phyloP scores from a whole-genome alignment of 2,113 vertebrate genomes.

The Dicaeum eximium region DNA sequence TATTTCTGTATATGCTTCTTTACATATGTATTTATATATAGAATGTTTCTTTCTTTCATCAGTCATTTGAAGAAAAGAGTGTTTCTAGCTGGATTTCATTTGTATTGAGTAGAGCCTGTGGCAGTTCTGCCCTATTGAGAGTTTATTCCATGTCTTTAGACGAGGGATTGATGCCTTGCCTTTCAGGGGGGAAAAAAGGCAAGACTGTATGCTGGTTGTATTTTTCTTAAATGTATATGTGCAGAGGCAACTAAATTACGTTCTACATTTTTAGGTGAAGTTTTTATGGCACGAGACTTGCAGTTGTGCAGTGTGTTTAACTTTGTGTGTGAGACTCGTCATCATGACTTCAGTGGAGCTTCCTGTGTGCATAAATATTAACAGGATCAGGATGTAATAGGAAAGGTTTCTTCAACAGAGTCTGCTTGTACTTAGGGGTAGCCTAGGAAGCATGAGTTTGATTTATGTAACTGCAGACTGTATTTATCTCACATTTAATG shows the following conservation, averaged over 20 bases:
- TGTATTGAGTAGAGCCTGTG: not conserved
- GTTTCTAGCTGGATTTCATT: not conserved
- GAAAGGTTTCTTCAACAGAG: constrained; percentile 6
- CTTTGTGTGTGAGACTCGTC: not conserved
- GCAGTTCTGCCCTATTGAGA: not conserved
- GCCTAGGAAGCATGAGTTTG: not conserved
- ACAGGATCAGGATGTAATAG: not conserved
- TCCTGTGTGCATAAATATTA: constrained; percentile 34
- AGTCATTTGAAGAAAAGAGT: not conserved
- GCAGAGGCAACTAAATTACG: not conserved
- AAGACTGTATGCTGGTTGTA: not conserved
- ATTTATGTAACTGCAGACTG: not conserved
- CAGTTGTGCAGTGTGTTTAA: not conserved
- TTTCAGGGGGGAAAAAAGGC: accelerated
- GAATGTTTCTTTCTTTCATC: not conserved
- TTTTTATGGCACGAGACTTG: constrained; percentile 12
- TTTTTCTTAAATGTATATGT: not conserved
- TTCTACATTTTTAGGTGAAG: not conserved
- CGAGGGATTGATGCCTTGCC: not conserved
- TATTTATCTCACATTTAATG: not conserved
- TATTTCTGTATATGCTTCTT: not conserved
- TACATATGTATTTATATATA: not conserved
- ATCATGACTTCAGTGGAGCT: constrained; percentile 16
- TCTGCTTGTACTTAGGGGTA: not conserved
- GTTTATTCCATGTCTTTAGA: not conserved